Evolutionary conservation across 1,140 invertebrate species (phyloP), one percentile per base, ranked within the genome.

Genomic region (Drosophila littoralis): DNA sequence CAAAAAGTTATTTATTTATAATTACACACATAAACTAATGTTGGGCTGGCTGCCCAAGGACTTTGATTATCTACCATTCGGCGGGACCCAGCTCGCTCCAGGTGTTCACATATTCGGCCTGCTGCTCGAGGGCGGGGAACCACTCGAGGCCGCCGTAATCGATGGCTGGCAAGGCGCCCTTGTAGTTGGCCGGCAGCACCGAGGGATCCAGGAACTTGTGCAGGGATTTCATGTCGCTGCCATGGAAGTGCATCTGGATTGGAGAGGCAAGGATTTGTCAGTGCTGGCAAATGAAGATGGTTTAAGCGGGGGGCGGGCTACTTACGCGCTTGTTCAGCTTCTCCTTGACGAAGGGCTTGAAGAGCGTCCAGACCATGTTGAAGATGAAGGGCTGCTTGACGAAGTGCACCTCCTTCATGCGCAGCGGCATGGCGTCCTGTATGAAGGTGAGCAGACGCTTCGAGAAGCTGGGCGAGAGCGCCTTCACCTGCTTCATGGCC

Each of bases 371-470:
- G 0, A 98, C 95, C 90, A 97, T 94, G 76, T 97, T 97, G 92
- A 98, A 98, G 50, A 98, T 93, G 93, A 96, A 96, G 0, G 97
- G 97, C 82, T 98, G 95, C 88, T 97, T 98, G 0, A 98, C 95
- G 80, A 98, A 96, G 93, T 98, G 97, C 9, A 98, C 96, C 91
- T 97, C 97, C 92, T 97, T 97, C 78, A 98, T 94, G 68, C 97
- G 94, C 12, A 97, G 93, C 28, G 97, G 97, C 95, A 98, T 97
- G 2, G 97, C 97, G 71, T 98, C 97, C 91, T 97, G 96, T 64
- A 97, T 96, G 91, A 97, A 97, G 13, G 93, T 94, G 46, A 97
- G 93, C 17, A 97, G 93, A 65, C 95, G 94, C 92, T 95, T 95
- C 22, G 95, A 96, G 89, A 96, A 97, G 1, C 94, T 91, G 17